A percentile compares a stretch with the other conserved stretches of the same genome.
Evolutionary conservation across 2,888 invertebrate species (phyloP).

Genomic region (Thera obeliscata): DNA sequence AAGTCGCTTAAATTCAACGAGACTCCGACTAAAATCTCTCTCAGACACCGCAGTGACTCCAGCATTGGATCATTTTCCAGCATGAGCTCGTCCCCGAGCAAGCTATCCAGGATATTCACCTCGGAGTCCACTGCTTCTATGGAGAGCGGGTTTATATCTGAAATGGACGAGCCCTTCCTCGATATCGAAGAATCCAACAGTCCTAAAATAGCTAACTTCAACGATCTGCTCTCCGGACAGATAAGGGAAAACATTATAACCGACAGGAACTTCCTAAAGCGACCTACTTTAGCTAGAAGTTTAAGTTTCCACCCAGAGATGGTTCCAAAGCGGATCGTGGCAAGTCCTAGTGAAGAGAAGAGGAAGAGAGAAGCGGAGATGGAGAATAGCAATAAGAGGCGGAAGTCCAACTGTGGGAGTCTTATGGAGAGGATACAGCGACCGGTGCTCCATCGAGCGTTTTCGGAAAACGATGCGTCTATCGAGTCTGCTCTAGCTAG

Average conservation of each 20-base stretch:
- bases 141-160: constrained; percentile 79
- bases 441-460: constrained; percentile 84
- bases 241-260: constrained; percentile 63
- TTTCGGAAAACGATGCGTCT: constrained; percentile 91
- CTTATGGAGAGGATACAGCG: constrained; percentile 47
- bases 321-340: constrained; percentile 50
- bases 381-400: constrained; percentile 55
- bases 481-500: constrained; percentile 89
- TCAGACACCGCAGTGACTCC: constrained; percentile 65
- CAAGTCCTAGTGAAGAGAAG: constrained; percentile 55
- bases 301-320: constrained; percentile 66
- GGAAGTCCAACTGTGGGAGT: constrained; percentile 51
- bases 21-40: constrained; percentile 56
- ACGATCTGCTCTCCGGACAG: constrained; percentile 66
- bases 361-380: constrained; percentile 71
- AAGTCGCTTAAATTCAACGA: constrained; percentile 73
- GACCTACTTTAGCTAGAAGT: constrained; percentile 61
- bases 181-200: constrained; percentile 74
- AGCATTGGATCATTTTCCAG: constrained; percentile 58
- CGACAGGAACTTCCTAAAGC: constrained; percentile 51
- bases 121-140: constrained; percentile 72
- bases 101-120: constrained; percentile 56
- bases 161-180: constrained; percentile 72
- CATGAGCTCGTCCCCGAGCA: constrained; percentile 59
- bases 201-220: constrained; percentile 72